Conservation (phyloP, 1,140 invertebrate genomes). For the Pseudachorutes palmiensis region DNA sequence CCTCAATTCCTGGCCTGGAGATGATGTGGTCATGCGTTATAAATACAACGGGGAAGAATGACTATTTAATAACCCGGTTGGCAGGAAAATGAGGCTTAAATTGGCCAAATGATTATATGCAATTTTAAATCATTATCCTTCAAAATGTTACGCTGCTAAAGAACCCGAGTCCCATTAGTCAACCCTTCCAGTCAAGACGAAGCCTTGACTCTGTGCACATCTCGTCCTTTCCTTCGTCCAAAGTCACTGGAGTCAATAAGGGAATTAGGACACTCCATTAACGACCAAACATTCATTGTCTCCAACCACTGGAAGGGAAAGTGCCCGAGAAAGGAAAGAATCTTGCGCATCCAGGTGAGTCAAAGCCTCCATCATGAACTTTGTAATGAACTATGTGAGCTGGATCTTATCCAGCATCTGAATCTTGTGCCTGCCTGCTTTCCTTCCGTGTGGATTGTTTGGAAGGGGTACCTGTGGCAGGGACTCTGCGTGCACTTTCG, state of each 20-base stretch:
- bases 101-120: constrained; percentile 40
- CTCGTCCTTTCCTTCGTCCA: constrained; percentile 22
- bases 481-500: not conserved
- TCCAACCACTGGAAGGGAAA: no score
- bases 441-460: not conserved
- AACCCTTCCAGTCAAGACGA: constrained; percentile 38
- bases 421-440: not conserved
- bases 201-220: constrained; percentile 36
- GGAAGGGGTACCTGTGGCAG: not conserved
- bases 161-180: constrained; percentile 39
- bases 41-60: constrained; percentile 39
- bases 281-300: constrained; percentile 8
- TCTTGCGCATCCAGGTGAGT: not conserved
- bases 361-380: not conserved
- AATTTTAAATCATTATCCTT: constrained; percentile 40
- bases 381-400: not conserved
- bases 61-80: constrained; percentile 40
- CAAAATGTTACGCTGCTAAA: constrained; percentile 27
- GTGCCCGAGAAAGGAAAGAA: no score
- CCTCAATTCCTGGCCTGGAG: no score
- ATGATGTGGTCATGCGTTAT: constrained; percentile 40
- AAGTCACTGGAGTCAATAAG: not conserved
- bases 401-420: constrained; percentile 3
- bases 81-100: constrained; percentile 39
- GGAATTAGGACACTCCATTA: constrained; percentile 1